These are phyloP conservation scores for Psittacula echo DNA, from an alignment of 2,797 vertebrate species.

Conservation along the genomic window DNA sequence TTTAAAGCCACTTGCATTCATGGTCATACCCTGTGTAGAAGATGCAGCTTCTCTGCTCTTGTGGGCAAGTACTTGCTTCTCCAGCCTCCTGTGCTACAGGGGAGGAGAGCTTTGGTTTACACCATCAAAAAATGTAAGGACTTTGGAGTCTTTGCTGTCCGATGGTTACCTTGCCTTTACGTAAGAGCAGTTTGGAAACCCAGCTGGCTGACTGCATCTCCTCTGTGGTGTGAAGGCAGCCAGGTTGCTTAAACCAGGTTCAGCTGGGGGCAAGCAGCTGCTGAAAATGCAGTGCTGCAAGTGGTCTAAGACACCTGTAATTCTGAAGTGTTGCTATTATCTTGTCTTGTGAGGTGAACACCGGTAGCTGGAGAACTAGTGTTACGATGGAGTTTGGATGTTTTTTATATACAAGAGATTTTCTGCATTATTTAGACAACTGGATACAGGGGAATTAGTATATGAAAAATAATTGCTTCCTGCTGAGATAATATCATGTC, in stretches of 20 bases:
- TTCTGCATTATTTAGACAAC: background rate
- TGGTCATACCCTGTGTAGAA: background rate
- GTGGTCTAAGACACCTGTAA: background rate
- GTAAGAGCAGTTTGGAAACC: background rate
- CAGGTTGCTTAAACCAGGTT: background rate
- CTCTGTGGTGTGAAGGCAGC: background rate
- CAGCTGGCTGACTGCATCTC: rapidly evolving
- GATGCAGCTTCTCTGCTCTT: rapidly evolving
- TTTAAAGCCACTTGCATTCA: background rate
- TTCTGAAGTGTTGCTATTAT: background rate
- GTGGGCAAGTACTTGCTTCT: background rate
- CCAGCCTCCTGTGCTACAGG: background rate
- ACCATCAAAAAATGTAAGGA: rapidly evolving
- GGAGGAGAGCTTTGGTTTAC: background rate
- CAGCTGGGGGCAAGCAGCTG: background rate
- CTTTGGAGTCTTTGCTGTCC: background rate
- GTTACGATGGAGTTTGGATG: background rate
- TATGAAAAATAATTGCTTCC: background rate
- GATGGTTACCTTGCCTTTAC: background rate
- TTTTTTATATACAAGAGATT: background rate
- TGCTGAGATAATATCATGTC: background rate
- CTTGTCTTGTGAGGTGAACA: rapidly evolving
- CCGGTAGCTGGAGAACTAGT: background rate
- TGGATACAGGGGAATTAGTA: background rate
- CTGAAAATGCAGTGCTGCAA: rapidly evolving